A percentile compares a stretch with the other conserved stretches of the same genome.
Conservation (phyloP, 2,113 vertebrate species). For the Xiphophorus couchianus region DNA sequence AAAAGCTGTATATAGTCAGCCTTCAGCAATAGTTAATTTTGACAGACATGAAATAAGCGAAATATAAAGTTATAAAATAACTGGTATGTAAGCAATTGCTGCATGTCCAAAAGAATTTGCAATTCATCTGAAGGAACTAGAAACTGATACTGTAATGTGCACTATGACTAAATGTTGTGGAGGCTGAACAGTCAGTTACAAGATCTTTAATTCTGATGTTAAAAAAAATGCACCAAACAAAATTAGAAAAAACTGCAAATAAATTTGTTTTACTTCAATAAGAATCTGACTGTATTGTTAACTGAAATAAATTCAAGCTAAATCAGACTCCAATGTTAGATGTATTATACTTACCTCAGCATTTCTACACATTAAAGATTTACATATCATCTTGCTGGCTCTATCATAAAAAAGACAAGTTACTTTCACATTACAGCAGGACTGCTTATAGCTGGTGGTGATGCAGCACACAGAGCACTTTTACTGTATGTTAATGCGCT, state of each 20-base stretch:
- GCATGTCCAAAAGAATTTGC: too few species aligned
- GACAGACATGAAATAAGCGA: too few species aligned
- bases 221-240: too few species aligned
- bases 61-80: too few species aligned
- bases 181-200: too few species aligned
- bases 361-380: constrained; percentile 56
- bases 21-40: too few species aligned
- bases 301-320: not conserved
- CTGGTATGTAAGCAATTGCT: too few species aligned
- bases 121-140: too few species aligned
- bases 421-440: constrained; percentile 15
- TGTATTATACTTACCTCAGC: constrained; percentile 38
- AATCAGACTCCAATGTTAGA: constrained; percentile 21
- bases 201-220: too few species aligned
- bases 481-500: constrained; percentile 52
- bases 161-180: too few species aligned
- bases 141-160: too few species aligned
- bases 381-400: constrained; percentile 43
- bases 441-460: constrained; percentile 6
- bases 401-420: constrained; percentile 45
- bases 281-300: not conserved
- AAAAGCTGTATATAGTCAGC: too few species aligned
- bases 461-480: constrained; percentile 43
- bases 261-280: not conserved
- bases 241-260: not conserved